Percentiles rank a stretch among this genome's conserved stretches.
Evolutionary conservation across 2,113 vertebrate genomes (phyloP).

Genomic region (Megaceryle maxima): DNA sequence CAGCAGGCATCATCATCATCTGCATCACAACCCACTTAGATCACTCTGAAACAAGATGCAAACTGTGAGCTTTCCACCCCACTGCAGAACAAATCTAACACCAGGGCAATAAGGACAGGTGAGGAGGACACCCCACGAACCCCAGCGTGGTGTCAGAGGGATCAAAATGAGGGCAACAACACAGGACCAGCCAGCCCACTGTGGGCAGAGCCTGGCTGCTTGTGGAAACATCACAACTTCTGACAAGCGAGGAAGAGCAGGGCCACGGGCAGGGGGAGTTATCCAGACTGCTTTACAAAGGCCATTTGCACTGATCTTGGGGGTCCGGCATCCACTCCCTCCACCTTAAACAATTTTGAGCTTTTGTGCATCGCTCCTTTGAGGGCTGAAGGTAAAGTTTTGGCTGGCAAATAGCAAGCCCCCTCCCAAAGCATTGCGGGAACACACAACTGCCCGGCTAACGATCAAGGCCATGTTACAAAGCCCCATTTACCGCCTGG

Average conservation of each 20-base stretch:
- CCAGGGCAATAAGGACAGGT: background rate
- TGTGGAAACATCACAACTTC: background rate
- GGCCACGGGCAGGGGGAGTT: too few relatives aligned
- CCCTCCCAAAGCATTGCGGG: accelerated
- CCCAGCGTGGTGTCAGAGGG: background rate
- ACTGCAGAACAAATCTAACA: background rate
- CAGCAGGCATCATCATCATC: accelerated
- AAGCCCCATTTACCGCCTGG: background rate
- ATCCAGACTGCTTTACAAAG: background rate
- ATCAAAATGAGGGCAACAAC: background rate
- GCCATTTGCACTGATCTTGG: background rate
- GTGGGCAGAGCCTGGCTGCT: background rate
- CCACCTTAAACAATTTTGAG: background rate
- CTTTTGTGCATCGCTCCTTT: too few relatives aligned
- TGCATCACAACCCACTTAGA: accelerated
- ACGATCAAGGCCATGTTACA: background rate
- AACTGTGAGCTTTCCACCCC: background rate
- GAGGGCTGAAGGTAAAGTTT: background rate
- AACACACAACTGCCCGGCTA: accelerated
- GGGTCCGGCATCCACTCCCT: background rate
- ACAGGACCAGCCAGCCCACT: accelerated
- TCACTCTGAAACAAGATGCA: background rate
- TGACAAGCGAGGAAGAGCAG: background rate
- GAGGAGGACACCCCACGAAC: background rate
- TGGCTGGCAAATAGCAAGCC: background rate